These are phyloP conservation scores for Falco cherrug DNA, from an alignment of 2,797 vertebrate species.

Conservation along the genomic window DNA sequence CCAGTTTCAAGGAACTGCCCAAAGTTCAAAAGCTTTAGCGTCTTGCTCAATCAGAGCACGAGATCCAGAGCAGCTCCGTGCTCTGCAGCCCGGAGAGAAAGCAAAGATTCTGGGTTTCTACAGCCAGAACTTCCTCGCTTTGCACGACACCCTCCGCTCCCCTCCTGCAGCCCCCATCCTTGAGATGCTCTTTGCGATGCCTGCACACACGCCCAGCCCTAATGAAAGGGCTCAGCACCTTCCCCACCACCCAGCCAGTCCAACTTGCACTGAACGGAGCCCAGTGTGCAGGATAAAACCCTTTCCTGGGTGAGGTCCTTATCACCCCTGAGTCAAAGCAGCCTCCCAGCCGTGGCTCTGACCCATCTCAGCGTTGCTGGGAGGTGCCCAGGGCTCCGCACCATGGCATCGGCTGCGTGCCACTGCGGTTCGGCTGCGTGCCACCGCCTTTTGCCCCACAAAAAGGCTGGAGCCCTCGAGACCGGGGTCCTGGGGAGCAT, in stretches of 20 bases:
- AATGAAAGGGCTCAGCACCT: neutral
- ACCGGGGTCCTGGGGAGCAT: accelerated
- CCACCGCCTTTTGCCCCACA: accelerated
- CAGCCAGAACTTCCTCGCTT: neutral
- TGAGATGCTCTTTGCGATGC: neutral
- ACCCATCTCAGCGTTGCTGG: neutral
- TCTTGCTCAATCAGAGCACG: neutral
- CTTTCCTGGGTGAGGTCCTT: slow-evolving; percentile 2
- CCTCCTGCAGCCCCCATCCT: neutral
- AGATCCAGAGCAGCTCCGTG: neutral
- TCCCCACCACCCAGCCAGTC: slow-evolving; percentile 1
- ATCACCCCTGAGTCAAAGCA: neutral
- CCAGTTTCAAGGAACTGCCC: neutral
- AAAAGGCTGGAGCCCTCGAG: neutral
- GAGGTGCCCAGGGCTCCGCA: neutral
- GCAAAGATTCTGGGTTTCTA: neutral
- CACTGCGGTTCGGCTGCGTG: accelerated
- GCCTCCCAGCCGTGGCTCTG: neutral
- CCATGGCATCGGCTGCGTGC: accelerated
- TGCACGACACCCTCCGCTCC: accelerated
- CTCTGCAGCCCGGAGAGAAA: neutral
- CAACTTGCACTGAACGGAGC: neutral
- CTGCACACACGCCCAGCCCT: neutral
- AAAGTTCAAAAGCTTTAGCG: neutral
- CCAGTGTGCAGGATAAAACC: neutral